phyloP scores from a whole-genome alignment of 2,797 vertebrate genomes.

The Gymnothorax javanicus region DNA sequence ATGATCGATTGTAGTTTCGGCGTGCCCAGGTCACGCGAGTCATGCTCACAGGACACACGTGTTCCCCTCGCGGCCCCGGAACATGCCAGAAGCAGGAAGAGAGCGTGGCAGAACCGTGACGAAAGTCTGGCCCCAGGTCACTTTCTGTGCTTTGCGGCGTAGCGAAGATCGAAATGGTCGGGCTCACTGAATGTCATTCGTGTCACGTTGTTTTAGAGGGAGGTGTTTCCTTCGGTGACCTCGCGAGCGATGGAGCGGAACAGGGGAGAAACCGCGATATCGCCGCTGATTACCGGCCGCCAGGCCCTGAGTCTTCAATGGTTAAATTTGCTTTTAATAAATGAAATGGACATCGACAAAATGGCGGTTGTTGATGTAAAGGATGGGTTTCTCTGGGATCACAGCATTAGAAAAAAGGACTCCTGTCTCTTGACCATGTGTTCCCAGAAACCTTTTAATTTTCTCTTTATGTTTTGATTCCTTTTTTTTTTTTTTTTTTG shows the following conservation, averaged over 20 bases:
- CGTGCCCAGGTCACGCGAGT: too few species aligned
- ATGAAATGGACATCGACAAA: conserved; percentile 8
- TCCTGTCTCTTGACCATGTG: not conserved
- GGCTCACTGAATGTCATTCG: too few species aligned
- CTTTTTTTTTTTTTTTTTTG: not conserved
- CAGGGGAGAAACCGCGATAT: not conserved
- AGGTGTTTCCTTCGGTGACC: not conserved
- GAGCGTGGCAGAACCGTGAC: not conserved
- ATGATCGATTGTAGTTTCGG: too few species aligned
- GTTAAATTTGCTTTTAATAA: not conserved
- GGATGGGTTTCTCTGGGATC: not conserved
- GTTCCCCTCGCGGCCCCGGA: too few species aligned
- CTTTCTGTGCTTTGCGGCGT: not conserved
- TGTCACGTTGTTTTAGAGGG: not conserved
- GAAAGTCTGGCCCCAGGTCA: not conserved
- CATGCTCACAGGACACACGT: not conserved
- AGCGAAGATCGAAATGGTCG: not conserved
- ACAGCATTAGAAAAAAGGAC: not conserved
- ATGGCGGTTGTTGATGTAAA: not conserved
- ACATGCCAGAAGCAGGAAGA: too few species aligned
- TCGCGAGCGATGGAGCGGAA: not conserved
- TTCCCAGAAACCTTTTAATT: not conserved
- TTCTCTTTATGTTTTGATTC: not conserved
- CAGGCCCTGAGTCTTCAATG: not conserved
- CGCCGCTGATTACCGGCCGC: not conserved